Base-by-base conservation (phyloP, 2,113 vertebrate genomes). In the Melanocharis versteri region DNA sequence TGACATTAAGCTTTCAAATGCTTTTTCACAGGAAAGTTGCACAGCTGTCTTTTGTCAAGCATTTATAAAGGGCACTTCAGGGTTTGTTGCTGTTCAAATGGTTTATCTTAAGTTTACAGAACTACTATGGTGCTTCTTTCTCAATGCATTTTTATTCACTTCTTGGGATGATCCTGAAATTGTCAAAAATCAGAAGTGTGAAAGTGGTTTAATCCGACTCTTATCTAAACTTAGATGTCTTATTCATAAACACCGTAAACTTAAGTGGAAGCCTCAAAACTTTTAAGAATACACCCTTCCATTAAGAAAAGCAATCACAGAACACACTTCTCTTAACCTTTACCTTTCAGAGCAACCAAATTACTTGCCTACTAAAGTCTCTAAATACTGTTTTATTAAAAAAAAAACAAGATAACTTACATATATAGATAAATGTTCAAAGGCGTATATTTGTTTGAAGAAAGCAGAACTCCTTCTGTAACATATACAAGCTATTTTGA, bases 381-480 rank as follows among this genome's bases (percentile, higher is more conserved):
- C 28, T 68, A 86, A 75, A 82, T 18, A 60, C 10, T 24, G 65
- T 66, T 79, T 78, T 71, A 68, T 76, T 50, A 61, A 96, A 82
- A 88, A 40, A 40, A 75, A 3, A 0, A 7, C 28, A 64, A 40
- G 31, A 5, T 62, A 88, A 53, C 76, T 68, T 71, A 72, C 1
- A 1, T 68, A 40, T 48, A 83, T 24, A 33, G 31, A 70, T 54
- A 75, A 77, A 56, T 18, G 24, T 47, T 90, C 0, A 4, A 77
- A 27, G 37, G 20, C 23, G 33, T 37, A 7, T 54, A 64, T 57
- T 81, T 62, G 50, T 87, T 91, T 87, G 60, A 92, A 90, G 56
- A 94, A 94, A 85, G 54, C 68, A 79, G 50, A 87, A 77, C 30
- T 87, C 56, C 21, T 90, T 79, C 82, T 93, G 83, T 96, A 93